Evolutionary conservation across 2,113 vertebrate species (phyloP).

Genomic region (Ptyas mucosa): DNA sequence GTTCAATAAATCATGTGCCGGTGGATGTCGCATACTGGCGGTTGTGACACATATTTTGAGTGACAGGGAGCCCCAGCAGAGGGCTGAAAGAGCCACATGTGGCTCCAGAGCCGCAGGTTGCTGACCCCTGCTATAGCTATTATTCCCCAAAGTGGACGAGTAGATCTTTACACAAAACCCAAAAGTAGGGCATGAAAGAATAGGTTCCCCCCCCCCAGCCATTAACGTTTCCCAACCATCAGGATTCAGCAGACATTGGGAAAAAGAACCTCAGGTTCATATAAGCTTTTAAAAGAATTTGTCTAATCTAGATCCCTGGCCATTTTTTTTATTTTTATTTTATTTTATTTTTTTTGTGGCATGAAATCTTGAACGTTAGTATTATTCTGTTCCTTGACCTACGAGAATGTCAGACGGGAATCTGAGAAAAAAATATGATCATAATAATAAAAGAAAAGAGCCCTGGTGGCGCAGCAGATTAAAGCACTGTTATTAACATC

Average conservation of each 20-base stretch:
- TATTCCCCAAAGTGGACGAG: not conserved
- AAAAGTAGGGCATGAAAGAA: not conserved
- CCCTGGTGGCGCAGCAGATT: too few relatives aligned
- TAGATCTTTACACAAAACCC: not conserved
- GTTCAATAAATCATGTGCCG: too few relatives aligned
- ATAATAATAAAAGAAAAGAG: not conserved
- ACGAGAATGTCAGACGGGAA: not conserved
- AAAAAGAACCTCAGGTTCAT: not conserved
- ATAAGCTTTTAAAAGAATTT: not conserved
- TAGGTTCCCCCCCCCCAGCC: rapidly evolving
- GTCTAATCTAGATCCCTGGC: not conserved
- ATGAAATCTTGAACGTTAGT: not conserved
- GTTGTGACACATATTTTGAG: too few relatives aligned
- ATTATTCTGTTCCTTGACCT: not conserved
- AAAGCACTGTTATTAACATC: too few relatives aligned
- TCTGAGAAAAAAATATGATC: not conserved
- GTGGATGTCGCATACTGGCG: too few relatives aligned
- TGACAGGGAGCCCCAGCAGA: too few relatives aligned
- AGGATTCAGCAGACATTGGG: not conserved
- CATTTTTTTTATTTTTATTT: not conserved
- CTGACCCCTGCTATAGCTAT: too few relatives aligned
- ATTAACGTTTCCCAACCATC: not conserved
- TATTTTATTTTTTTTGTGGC: not conserved
- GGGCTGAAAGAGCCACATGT: too few relatives aligned
- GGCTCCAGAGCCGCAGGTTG: too few relatives aligned